These are phyloP conservation scores for Tupaia tana DNA, from an alignment of 2,113 vertebrate species.

Conservation along the genomic window DNA sequence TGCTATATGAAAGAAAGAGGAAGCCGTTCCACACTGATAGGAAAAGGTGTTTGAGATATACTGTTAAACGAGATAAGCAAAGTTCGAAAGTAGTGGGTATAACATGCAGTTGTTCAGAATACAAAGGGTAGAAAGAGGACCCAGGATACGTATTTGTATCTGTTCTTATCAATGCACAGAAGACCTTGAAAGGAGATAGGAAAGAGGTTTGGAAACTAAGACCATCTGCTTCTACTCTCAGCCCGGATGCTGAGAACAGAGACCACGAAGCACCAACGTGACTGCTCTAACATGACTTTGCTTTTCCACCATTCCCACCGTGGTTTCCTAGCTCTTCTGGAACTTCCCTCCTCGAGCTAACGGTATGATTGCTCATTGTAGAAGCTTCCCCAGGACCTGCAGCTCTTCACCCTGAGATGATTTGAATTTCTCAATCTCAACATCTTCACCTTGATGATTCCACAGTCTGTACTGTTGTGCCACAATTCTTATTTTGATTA, in stretches of 20 bases:
- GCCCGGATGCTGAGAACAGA: not conserved
- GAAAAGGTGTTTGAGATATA: not conserved
- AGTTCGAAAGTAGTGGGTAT: not conserved
- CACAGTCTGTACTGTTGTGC: not conserved
- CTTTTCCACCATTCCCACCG: not conserved
- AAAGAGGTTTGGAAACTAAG: not conserved
- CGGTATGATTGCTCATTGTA: not conserved
- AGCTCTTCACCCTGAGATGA: not conserved
- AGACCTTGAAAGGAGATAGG: not conserved
- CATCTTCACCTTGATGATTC: not conserved
- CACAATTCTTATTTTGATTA: not conserved
- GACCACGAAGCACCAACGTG: not conserved
- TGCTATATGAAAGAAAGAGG: not conserved
- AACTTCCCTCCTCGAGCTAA: not conserved
- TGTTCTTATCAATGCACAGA: not conserved
- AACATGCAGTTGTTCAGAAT: not conserved
- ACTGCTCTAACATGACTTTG: not conserved
- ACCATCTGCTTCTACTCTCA: not conserved
- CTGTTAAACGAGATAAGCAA: not conserved
- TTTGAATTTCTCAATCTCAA: not conserved
- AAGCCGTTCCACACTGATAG: not conserved
- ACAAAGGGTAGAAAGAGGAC: not conserved
- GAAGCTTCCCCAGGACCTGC: not conserved
- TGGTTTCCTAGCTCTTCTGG: not conserved
- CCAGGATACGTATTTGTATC: not conserved